Evolutionary conservation across 2,113 vertebrate genomes (phyloP), one percentile per base, ranked within the genome.

Genomic region (Anarrhichthys ocellatus): DNA sequence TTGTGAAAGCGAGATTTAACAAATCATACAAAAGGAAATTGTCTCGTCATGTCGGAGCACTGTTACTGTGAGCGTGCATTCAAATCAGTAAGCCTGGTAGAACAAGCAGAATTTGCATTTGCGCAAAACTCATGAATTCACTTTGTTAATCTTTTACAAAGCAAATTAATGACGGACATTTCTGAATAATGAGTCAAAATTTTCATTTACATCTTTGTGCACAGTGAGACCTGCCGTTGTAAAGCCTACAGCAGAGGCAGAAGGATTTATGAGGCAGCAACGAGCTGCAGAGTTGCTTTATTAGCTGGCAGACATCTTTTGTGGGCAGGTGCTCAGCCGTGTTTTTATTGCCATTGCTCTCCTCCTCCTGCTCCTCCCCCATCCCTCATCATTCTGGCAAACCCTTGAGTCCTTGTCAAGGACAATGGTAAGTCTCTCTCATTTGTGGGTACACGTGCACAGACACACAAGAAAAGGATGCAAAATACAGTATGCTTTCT

Each of bases 201-300:
- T 80, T 74, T n/a, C 42, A 66, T 81, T 52, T 73, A 62, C 27
- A 67, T 76, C 70, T 81, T 81, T 56, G 38, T 70, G 78, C n/a
- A 76, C 4, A 14, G 29, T 17, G 56, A 83, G 71, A 67, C 72
- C 1, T 83, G 77, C 80, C 15, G 13, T 46, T 52, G 68, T 80
- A 75, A 86, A 89, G 34, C 46, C 65, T 32, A 62, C 42, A 76
- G 80, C 81, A 22, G 73, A 82, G 80, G 73, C 76, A 62, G 52
- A 67, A 34, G 69, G 78, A 91, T 92, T 93, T 88, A 93, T 70
- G 69, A 86, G 69, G 70, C 84, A 76, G 87, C 83, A 58, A 80
- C 20, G 59, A 83, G 86, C 87, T 82, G 79, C 83, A 56, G 81
- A 80, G 61, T 59, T 27, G 22, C 69, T 92, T 93, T 91, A 92